These are phyloP conservation scores for Drosophila neotestacea DNA, from an alignment of 2,888 invertebrate species.

Conservation along the genomic window DNA sequence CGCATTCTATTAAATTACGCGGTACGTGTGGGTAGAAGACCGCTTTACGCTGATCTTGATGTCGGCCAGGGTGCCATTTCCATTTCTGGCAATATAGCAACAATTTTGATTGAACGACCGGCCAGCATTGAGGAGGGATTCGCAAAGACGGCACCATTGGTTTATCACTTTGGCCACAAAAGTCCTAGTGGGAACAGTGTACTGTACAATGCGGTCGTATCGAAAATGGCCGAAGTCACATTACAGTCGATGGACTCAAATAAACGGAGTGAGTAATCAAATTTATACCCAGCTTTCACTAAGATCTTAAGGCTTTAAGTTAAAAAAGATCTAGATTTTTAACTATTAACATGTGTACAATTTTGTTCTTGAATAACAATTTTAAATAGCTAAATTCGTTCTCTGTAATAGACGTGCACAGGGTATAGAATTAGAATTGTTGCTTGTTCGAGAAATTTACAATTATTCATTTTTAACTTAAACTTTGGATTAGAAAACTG, in stretches of 20 bases:
- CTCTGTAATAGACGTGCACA: too few species aligned
- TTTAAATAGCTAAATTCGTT: too few species aligned
- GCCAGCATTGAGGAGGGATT: constrained; percentile 98
- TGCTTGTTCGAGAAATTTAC: too few species aligned
- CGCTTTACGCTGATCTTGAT: constrained; percentile 97
- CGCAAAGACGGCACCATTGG: constrained; percentile 95
- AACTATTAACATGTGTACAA: too few species aligned
- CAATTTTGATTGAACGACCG: constrained; percentile 95
- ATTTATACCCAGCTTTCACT: too few species aligned
- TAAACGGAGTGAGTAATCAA: constrained; percentile 89
- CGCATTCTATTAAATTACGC: constrained; percentile 97
- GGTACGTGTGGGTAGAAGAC: constrained; percentile 94
- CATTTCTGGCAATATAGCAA: constrained; percentile 96
- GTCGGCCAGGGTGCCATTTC: constrained; percentile 97
- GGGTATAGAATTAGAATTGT: too few species aligned
- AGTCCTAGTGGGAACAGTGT: constrained; percentile 91
- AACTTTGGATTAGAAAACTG: too few species aligned
- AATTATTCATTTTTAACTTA: background rate
- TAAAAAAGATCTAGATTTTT: too few species aligned
- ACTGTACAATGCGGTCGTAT: constrained; percentile 93
- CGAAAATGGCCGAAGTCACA: constrained; percentile 94
- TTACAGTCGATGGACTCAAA: constrained; percentile 93
- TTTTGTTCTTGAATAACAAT: too few species aligned
- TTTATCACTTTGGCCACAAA: constrained; percentile 97
- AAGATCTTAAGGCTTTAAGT: too few species aligned